Conservation (phyloP, 2,113 vertebrate species). For the Climacteris rufus region DNA sequence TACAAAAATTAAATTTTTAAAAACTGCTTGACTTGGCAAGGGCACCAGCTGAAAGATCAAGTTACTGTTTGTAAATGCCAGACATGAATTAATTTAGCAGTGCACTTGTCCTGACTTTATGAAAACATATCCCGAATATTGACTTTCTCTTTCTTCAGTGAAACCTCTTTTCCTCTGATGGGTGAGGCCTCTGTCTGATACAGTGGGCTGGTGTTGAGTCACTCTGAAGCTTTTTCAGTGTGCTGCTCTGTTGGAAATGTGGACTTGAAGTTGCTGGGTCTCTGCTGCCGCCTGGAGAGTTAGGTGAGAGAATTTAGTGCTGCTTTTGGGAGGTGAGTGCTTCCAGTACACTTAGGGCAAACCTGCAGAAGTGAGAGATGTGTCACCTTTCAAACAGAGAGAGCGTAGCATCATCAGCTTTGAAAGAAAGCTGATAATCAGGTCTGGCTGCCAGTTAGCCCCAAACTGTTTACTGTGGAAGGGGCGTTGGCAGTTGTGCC, state of each 20-base stretch:
- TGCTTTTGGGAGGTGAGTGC: neutral
- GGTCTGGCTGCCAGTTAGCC: neutral
- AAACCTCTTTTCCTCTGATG: neutral
- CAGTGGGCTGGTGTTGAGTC: neutral
- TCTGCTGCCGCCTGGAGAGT: neutral
- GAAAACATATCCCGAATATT: slow-evolving; percentile 61
- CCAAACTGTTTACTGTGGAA: neutral
- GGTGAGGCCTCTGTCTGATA: neutral
- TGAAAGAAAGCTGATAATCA: neutral
- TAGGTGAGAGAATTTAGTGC: neutral
- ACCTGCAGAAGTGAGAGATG: neutral
- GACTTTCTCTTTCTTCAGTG: slow-evolving; percentile 30
- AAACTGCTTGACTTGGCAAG: slow-evolving; percentile 78
- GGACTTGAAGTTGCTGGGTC: neutral
- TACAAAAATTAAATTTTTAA: slow-evolving; percentile 71
- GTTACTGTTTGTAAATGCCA: slow-evolving; percentile 77
- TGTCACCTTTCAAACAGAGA: neutral
- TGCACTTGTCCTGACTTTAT: slow-evolving; percentile 68
- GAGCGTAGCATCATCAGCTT: neutral
- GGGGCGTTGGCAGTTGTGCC: neutral
- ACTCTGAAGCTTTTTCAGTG: neutral
- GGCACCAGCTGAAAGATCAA: slow-evolving; percentile 69
- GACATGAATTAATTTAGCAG: slow-evolving; percentile 73
- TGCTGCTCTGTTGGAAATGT: neutral
- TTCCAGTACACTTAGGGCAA: neutral